A percentile compares a stretch with the other conserved stretches of the same genome.
Conservation (phyloP, 2,888 invertebrate species). For the Watsonalla cultraria region DNA sequence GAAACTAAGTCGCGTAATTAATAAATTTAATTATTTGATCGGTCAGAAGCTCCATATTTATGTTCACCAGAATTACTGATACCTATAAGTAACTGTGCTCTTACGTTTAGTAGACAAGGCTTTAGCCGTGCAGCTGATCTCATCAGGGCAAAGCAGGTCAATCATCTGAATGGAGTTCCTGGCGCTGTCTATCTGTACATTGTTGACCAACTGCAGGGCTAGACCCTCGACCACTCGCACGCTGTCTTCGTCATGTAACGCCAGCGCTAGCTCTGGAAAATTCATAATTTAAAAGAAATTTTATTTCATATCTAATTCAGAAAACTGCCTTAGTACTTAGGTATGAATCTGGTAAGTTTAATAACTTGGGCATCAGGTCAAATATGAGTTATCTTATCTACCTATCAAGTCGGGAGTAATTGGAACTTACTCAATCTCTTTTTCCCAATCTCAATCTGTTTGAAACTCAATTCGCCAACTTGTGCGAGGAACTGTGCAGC, state of each 20-base stretch:
- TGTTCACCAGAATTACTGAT: background rate
- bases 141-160: constrained; percentile 35
- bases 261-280: constrained; percentile 42
- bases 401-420: too few relatives aligned
- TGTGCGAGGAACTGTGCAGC: constrained; percentile 44
- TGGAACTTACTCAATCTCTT: constrained; percentile 48
- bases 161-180: constrained; percentile 28
- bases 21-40: too few relatives aligned
- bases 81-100: constrained; percentile 1
- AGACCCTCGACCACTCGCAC: constrained; percentile 40
- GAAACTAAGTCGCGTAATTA: too few relatives aligned
- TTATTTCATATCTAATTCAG: too few relatives aligned
- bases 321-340: background rate
- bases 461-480: constrained; percentile 33
- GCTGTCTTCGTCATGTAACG: constrained; percentile 46
- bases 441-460: constrained; percentile 51
- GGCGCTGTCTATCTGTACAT: constrained; percentile 35
- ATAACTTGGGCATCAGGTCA: too few relatives aligned
- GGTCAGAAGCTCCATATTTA: too few relatives aligned
- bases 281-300: too few relatives aligned
- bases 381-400: too few relatives aligned
- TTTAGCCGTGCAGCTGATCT: constrained; percentile 35
- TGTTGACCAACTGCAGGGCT: constrained; percentile 45
- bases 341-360: too few relatives aligned
- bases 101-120: constrained; percentile 35